Conservation (phyloP, 1,140 invertebrate genomes). For the Platyscapa corneri region DNA sequence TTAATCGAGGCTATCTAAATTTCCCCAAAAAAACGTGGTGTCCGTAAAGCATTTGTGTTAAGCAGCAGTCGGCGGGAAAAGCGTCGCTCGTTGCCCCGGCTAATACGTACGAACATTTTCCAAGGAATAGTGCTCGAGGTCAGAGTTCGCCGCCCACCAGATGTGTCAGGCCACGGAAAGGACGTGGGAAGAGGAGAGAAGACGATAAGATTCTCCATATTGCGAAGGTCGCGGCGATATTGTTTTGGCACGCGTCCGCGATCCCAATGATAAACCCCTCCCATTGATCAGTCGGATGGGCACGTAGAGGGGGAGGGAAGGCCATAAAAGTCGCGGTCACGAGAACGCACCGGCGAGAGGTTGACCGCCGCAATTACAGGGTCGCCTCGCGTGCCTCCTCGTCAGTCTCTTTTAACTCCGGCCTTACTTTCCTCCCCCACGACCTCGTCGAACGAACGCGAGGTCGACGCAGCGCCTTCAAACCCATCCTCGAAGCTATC, state of each 20-base stretch:
- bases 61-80: too few species aligned
- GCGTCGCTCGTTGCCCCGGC: too few species aligned
- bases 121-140: not conserved
- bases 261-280: constrained; percentile 45
- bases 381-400: not conserved
- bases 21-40: too few species aligned
- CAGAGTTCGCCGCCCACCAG: constrained; percentile 34
- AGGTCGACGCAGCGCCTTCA: not conserved
- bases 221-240: not conserved
- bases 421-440: not conserved
- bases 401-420: not conserved
- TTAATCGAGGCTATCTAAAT: too few species aligned
- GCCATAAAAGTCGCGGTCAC: not conserved
- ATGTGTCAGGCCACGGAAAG: not conserved
- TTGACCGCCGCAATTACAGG: constrained; percentile 18
- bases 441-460: not conserved
- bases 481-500: not conserved
- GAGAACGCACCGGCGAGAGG: not conserved
- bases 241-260: constrained; percentile 28
- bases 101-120: not conserved
- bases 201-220: too few species aligned
- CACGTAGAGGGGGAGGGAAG: too few species aligned
- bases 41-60: too few species aligned
- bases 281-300: constrained; percentile 22
- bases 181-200: too few species aligned